Conservation (phyloP, 2,888 invertebrate genomes). For the Hoplodrina ambigua region DNA sequence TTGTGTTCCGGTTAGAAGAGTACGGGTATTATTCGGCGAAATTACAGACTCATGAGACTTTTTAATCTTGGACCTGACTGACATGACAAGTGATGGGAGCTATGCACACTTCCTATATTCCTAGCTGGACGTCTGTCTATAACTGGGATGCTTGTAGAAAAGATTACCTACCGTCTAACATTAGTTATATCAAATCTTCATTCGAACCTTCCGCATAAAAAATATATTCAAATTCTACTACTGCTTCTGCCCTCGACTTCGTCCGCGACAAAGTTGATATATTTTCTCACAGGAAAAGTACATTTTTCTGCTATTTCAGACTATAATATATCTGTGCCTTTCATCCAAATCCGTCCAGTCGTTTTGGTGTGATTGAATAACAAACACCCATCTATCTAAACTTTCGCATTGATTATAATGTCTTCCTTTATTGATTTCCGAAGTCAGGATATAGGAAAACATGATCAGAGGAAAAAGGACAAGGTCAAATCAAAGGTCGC, state of each 20-base stretch:
- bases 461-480: not conserved
- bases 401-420: not conserved
- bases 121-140: not conserved
- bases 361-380: too few relatives aligned
- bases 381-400: too few relatives aligned
- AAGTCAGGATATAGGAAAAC: not conserved
- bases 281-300: too few relatives aligned
- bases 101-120: not conserved
- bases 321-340: too few relatives aligned
- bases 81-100: conserved; percentile 4
- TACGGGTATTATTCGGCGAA: not conserved
- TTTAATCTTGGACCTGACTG: conserved; percentile 1
- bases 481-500: too few relatives aligned
- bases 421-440: conserved; percentile 4
- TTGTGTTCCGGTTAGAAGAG: conserved; percentile 6
- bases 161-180: conserved; percentile 7
- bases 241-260: too few relatives aligned
- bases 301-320: too few relatives aligned
- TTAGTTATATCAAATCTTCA: conserved; percentile 8
- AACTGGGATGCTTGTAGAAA: not conserved
- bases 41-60: not conserved
- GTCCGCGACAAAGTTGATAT: too few relatives aligned
- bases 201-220: conserved; percentile 20
- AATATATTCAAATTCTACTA: conserved; percentile 1
- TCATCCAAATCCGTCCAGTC: too few relatives aligned